phyloP scores from a whole-genome alignment of 1,140 invertebrate genomes.

The Lanistes nyassanus region DNA sequence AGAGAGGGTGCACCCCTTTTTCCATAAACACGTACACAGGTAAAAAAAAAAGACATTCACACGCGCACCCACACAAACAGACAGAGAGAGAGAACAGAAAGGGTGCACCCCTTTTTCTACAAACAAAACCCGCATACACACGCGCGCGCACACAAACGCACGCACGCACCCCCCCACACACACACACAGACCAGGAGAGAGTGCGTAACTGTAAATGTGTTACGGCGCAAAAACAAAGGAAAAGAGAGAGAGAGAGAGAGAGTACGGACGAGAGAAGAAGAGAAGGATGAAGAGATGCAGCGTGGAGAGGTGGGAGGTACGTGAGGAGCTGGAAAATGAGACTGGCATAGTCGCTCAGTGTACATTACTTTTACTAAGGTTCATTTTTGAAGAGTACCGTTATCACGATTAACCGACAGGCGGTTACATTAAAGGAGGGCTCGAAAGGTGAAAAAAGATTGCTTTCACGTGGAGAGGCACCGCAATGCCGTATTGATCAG shows the following conservation, averaged over 20 bases:
- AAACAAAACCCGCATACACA: not conserved
- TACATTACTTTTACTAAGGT: too few relatives aligned
- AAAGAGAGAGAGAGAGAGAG: conserved; percentile 7
- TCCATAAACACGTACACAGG: not conserved
- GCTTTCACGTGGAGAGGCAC: too few relatives aligned
- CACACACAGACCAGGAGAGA: not conserved
- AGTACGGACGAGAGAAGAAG: not conserved
- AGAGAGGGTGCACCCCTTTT: not conserved
- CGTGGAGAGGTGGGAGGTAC: not conserved
- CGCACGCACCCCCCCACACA: not conserved
- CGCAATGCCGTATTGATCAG: too few relatives aligned
- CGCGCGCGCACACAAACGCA: not conserved
- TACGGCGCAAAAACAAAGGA: not conserved
- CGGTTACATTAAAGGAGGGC: not conserved
- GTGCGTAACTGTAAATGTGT: not conserved
- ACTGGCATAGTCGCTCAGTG: not conserved
- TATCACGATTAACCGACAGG: not conserved
- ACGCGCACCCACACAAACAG: not conserved
- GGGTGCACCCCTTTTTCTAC: not conserved
- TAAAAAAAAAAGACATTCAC: not conserved
- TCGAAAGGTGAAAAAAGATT: too few relatives aligned
- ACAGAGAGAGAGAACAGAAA: conserved; percentile 6
- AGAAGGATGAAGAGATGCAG: conserved; percentile 3
- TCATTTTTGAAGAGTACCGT: too few relatives aligned
- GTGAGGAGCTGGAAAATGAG: too few relatives aligned